Evolutionary conservation across 2,797 vertebrate genomes (phyloP).

Genomic region (Chiroxiphia lanceolata): DNA sequence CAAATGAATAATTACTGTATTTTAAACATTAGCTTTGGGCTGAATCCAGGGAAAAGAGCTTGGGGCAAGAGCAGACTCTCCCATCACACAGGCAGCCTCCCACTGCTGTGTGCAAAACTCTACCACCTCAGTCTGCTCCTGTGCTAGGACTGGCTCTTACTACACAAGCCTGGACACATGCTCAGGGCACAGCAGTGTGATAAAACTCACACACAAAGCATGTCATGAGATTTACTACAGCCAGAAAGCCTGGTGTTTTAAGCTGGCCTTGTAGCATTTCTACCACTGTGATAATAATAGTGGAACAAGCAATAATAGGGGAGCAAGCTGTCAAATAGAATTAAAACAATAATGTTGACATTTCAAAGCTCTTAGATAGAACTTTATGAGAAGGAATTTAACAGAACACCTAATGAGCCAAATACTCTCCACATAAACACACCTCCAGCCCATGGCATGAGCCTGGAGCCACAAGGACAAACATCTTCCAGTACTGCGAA

Average conservation of each 20-base stretch:
- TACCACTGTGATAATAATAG: not conserved
- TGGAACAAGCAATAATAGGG: not conserved
- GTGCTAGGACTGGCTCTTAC: not conserved
- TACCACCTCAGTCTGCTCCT: not conserved
- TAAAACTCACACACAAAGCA: not conserved
- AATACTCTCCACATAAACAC: not conserved
- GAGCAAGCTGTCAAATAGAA: not conserved
- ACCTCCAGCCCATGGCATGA: not conserved
- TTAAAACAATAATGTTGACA: not conserved
- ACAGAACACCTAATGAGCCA: not conserved
- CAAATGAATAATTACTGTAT: not conserved
- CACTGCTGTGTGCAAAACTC: not conserved
- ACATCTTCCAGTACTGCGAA: not conserved
- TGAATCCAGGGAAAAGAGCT: not conserved
- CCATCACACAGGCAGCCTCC: not conserved
- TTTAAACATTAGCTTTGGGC: not conserved
- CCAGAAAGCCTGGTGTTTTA: not conserved
- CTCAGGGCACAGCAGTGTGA: not conserved
- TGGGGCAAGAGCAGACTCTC: not conserved
- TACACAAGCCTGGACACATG: not conserved
- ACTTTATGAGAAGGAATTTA: not conserved
- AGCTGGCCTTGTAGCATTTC: not conserved
- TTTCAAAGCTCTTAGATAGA: not conserved
- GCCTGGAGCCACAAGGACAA: not conserved
- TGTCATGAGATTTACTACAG: not conserved